These are phyloP conservation scores for Scophthalmus maximus DNA, from an alignment of 2,113 vertebrate genomes.

Conservation along the genomic window DNA sequence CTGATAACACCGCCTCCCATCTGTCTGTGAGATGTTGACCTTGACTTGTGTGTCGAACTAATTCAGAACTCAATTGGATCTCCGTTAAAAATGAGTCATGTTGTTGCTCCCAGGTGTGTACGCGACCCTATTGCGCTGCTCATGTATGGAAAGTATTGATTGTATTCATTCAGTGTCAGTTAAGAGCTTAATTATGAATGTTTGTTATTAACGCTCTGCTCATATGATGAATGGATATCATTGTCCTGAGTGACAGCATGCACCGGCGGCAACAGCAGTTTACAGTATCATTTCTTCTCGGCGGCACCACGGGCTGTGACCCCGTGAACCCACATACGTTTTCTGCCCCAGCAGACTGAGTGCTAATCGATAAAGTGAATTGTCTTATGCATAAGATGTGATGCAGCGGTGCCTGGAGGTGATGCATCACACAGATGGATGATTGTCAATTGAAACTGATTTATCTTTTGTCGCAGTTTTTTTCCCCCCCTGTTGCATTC, in stretches of 20 bases:
- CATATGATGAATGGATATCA: slow-evolving; percentile 61
- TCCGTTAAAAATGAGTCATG: background rate
- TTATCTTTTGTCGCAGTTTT: background rate
- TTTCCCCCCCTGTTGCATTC: too few relatives aligned
- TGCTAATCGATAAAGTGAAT: slow-evolving; percentile 60
- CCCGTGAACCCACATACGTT: background rate
- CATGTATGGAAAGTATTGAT: background rate
- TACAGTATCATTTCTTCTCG: slow-evolving; percentile 42
- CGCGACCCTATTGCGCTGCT: slow-evolving; percentile 19
- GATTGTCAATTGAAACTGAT: slow-evolving; percentile 30
- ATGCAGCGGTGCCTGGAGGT: slow-evolving; percentile 35
- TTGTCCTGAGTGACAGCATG: slow-evolving; percentile 17
- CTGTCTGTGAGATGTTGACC: slow-evolving; percentile 33
- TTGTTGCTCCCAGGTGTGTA: slow-evolving; percentile 18
- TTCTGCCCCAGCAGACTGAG: slow-evolving; percentile 28
- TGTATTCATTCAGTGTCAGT: slow-evolving; percentile 56
- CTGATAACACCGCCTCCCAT: slow-evolving; percentile 13
- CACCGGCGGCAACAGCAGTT: slow-evolving; percentile 19
- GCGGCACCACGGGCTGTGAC: slow-evolving; percentile 30
- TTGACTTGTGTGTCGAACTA: slow-evolving; percentile 27
- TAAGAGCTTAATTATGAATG: slow-evolving; percentile 60
- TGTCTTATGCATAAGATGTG: slow-evolving; percentile 56
- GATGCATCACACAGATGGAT: slow-evolving; percentile 25
- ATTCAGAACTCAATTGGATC: background rate
- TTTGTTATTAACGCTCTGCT: slow-evolving; percentile 60